Conservation (phyloP, 2,113 vertebrate species). For the Megaceryle torquata region DNA sequence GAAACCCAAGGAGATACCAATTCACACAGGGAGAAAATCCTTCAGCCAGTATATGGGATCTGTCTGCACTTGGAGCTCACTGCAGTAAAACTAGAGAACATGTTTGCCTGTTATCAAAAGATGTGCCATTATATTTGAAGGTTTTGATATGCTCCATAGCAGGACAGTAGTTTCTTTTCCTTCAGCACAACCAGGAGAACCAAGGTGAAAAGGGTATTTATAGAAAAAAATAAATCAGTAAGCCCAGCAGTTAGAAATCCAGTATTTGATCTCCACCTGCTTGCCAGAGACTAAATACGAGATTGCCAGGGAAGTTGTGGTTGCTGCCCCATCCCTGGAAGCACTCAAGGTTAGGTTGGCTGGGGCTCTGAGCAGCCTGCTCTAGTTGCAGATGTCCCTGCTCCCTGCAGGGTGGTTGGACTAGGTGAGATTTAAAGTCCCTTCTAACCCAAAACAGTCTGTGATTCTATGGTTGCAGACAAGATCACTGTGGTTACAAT, state of each 20-base stretch:
- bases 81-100: background rate
- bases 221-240: background rate
- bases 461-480: background rate
- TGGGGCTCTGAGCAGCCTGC: background rate
- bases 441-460: background rate
- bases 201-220: background rate
- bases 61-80: background rate
- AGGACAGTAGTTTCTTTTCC: background rate
- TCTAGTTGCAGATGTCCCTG: background rate
- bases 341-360: background rate
- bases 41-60: background rate
- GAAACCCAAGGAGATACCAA: background rate
- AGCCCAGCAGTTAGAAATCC: background rate
- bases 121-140: background rate
- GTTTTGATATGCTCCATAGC: background rate
- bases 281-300: background rate
- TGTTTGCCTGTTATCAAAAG: background rate
- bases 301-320: background rate
- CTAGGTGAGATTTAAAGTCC: background rate
- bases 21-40: background rate
- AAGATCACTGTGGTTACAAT: background rate
- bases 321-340: background rate
- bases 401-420: background rate
- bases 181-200: background rate
- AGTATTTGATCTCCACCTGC: background rate